phyloP scores from a whole-genome alignment of 37 sponge, comb jelly and placozoan species.

The Beroe forskalii region DNA sequence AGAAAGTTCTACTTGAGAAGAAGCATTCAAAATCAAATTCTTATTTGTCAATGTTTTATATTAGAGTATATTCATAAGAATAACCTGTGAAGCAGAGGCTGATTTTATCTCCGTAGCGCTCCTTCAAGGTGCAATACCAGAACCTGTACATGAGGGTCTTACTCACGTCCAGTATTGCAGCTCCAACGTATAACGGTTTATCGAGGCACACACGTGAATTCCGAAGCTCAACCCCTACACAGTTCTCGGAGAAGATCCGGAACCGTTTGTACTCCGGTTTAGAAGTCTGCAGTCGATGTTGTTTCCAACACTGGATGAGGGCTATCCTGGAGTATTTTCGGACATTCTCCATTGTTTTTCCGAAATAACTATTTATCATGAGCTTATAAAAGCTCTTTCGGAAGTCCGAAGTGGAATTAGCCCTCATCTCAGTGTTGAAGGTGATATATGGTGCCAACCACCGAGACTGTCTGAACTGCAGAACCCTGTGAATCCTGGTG shows the following conservation, averaged over 20 bases:
- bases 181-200: conserved; percentile 4
- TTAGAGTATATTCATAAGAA: too few species aligned
- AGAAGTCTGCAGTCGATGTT: neutral
- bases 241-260: neutral
- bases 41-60: too few species aligned
- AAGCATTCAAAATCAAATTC: too few species aligned
- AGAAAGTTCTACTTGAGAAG: too few species aligned
- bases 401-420: neutral
- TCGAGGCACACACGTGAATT: neutral
- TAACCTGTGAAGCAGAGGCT: neutral
- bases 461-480: neutral
- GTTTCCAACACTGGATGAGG: neutral
- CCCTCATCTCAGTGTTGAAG: conserved; percentile 11
- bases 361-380: conserved; percentile 13
- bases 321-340: neutral
- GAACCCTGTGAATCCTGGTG: neutral
- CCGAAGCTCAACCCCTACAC: neutral
- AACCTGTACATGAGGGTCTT: conserved; percentile 46
- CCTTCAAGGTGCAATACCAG: neutral
- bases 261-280: neutral
- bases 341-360: conserved; percentile 54
- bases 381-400: neutral
- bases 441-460: conserved; percentile 13
- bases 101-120: neutral
- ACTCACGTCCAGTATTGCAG: conserved; percentile 1